Base-by-base conservation (phyloP, 2,113 vertebrate species). In the Hemibagrus wyckioides region DNA sequence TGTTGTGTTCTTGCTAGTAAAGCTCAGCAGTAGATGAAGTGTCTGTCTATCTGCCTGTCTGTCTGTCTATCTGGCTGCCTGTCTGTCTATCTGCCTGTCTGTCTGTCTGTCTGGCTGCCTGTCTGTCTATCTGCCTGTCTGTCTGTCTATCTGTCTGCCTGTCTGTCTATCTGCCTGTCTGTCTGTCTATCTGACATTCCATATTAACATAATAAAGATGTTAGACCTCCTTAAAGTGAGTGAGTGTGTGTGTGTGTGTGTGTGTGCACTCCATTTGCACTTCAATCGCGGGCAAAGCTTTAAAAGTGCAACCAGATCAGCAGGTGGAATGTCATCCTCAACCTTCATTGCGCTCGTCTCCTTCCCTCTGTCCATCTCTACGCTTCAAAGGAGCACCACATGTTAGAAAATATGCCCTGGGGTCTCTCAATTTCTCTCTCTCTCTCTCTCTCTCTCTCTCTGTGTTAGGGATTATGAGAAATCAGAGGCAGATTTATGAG, bases 401-500 rank as follows among this genome's bases (percentile, higher is more conserved):
- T 41, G 57, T 41, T 44, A 5, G 57, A 82, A 82, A 82, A 82
- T 82, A 44, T n/a, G 41, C 57, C 11, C 4, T 56, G 11, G 77
- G 50, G n/a, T 73, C 61, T 86, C 21, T 82, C 79, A 73, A 54
- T 36, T 76, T 69, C 59, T 52, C 50, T 82, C 41, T 82, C 67
- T 88, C 77, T 88, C 57, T 85, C 77, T 77, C 44, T 63, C 79
- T 82, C 83, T 84, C 83, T 81, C 39, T 69, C 36, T 86, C 41
- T 77, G 39, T 65, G 41, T 87, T 61, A 80, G 63, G 73, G 77
- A 87, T 87, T 89, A 85, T 52, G 48, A 75, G 14, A 63, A 87
- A 85, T 85, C 82, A 84, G 76, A 44, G 33, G 48, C 86, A 87
- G 83, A 89, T 87, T 85, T 85, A 83, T 83, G 50, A 57, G 23